Evolutionary conservation across 1,140 invertebrate genomes (phyloP), one percentile per base, ranked within the genome.

Genomic region (Panulirus ornatus): DNA sequence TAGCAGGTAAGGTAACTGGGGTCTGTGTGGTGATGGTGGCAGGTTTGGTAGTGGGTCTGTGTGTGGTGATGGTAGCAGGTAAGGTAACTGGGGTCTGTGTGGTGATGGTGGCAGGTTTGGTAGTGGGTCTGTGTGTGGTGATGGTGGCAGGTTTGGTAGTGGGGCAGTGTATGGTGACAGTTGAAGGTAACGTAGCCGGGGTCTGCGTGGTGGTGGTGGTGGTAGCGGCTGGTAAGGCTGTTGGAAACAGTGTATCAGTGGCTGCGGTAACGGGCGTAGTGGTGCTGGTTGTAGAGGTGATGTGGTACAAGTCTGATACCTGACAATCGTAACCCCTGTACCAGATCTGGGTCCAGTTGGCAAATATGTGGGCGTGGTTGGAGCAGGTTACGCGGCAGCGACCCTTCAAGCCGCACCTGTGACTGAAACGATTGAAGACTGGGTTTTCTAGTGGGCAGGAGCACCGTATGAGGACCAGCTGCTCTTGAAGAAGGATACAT

Each of bases 341-440:
- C 19, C 19, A 38, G n/a, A 70, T 16, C 51, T n/a, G 16, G 0
- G 58, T 63, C 85, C 85, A 88, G 76, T 58, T 88, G 27, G 38
- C 9, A 16, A 76, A 88, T 47, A 87, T 27, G 16, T 81, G 73
- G 27, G 36, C 38, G 27, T 47, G 38, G 11, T 75, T 36, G 1
- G 47, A 34, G 40, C 85, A 88, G 54, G 85, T 81, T 34, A 47
- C 16, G 38, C 85, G 85, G 36, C 85, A 88, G n/a, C 54, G 51
- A 8, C 54, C 40, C 6, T 34, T 14, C 40, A 14, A 44, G 27
- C 54, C 40, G 38, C 85, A 88, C 54, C 63, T 78, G 36, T 63
- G 75, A 34, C 85, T 47, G n/a, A 70, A 88, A 2, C 54, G 44
- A 36, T 58, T 87, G 73, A 87, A 88, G n/a, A 81, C 36, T 2